Conservation (phyloP, 2,888 invertebrate species). For the Drosophila niveifrons region DNA sequence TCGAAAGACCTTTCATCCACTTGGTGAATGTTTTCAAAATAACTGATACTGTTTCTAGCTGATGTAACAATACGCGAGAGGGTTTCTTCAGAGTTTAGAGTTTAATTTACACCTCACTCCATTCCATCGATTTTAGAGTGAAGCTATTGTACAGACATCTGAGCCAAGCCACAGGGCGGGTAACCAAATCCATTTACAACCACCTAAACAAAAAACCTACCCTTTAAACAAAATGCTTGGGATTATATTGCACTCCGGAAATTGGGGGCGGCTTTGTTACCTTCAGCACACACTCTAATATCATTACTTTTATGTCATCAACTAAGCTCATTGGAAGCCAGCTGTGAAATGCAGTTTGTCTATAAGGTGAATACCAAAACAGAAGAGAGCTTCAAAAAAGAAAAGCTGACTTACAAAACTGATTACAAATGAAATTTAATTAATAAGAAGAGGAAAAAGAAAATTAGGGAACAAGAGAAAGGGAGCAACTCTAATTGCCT, state of each 20-base stretch:
- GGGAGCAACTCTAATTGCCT: no score
- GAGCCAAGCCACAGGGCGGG: conserved; percentile 43
- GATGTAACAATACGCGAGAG: conserved; percentile 6
- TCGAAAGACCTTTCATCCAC: neutral
- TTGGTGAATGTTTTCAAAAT: neutral
- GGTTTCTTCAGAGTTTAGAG: conserved; percentile 9
- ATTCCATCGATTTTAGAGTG: conserved; percentile 69
- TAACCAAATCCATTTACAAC: conserved; percentile 41
- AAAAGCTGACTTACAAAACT: conserved; percentile 11
- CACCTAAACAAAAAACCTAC: conserved; percentile 56
- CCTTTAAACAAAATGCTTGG: conserved; percentile 30
- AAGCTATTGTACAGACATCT: conserved; percentile 46
- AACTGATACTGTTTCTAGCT: neutral
- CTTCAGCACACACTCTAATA: conserved; percentile 43
- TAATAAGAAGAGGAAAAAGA: neutral
- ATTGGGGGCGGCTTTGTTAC: conserved; percentile 52
- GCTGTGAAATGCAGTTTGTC: conserved; percentile 39
- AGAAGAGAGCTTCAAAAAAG: neutral
- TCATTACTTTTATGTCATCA: conserved; percentile 63
- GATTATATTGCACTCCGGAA: conserved; percentile 60
- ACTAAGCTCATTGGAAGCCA: conserved; percentile 43
- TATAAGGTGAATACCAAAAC: conserved; percentile 9
- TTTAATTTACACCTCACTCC: conserved; percentile 47
- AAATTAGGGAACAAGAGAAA: no score
- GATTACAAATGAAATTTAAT: conserved; percentile 50